phyloP scores from a whole-genome alignment of 2,888 invertebrate genomes.

The Creontiades dilutus region DNA sequence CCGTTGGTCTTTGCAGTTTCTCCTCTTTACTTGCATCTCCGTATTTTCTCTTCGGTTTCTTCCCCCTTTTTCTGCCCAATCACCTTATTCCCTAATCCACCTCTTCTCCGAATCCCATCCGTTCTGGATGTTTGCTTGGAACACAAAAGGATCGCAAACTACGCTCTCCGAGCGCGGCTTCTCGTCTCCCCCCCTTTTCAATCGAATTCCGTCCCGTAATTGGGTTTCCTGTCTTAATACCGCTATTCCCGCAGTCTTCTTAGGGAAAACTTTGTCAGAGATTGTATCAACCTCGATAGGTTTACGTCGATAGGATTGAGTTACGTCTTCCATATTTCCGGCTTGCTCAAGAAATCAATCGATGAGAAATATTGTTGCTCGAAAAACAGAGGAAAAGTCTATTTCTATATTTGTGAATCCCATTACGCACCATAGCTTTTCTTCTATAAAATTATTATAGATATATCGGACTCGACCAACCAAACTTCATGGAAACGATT shows the following conservation, averaged over 20 bases:
- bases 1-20: conserved; percentile 20
- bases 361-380: neutral
- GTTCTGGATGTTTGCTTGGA: conserved; percentile 4
- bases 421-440: too few species aligned
- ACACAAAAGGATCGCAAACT: conserved; percentile 32
- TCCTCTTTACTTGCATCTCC: conserved; percentile 5
- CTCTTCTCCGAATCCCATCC: neutral
- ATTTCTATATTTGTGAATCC: too few species aligned
- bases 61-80: neutral
- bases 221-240: conserved; percentile 48
- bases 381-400: too few species aligned
- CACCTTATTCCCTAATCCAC: conserved; percentile 25
- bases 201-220: conserved; percentile 45
- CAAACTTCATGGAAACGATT: too few species aligned
- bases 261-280: conserved; percentile 39
- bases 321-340: neutral
- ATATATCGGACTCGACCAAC: too few species aligned
- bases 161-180: neutral
- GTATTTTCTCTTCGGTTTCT: neutral
- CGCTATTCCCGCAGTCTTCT: conserved; percentile 39
- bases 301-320: neutral
- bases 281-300: conserved; percentile 24
- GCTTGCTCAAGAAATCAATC: neutral
- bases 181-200: neutral
- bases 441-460: too few species aligned